phyloP scores from a whole-genome alignment of 2,888 invertebrate species.

The Malachius bipustulatus region DNA sequence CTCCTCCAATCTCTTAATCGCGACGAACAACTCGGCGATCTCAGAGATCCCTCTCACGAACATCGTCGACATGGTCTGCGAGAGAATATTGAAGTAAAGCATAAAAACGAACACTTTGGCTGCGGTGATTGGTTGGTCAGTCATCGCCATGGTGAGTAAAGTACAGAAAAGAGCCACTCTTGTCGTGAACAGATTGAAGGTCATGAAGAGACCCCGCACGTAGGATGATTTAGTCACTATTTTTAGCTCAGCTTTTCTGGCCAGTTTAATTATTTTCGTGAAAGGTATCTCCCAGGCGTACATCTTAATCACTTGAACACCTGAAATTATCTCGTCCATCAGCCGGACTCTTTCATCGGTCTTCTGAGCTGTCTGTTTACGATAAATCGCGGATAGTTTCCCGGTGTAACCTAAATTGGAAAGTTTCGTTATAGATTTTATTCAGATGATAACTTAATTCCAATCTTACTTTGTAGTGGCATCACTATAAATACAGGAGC shows the following conservation, averaged over 20 bases:
- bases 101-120: slow-evolving; percentile 49
- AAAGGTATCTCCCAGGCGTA: slow-evolving; percentile 67
- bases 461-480: slow-evolving; percentile 63
- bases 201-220: slow-evolving; percentile 55
- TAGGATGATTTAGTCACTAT: slow-evolving; percentile 51
- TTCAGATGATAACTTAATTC: too few relatives aligned
- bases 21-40: slow-evolving; percentile 37
- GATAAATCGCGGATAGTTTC: slow-evolving; percentile 49
- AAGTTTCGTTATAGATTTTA: too few relatives aligned
- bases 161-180: slow-evolving; percentile 67
- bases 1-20: slow-evolving; percentile 35
- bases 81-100: slow-evolving; percentile 42
- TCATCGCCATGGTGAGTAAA: slow-evolving; percentile 54
- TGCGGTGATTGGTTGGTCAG: slow-evolving; percentile 55
- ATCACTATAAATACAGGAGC: slow-evolving; percentile 64
- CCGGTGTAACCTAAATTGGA: slow-evolving; percentile 52
- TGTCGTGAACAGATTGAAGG: slow-evolving; percentile 70
- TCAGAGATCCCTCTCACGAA: slow-evolving; percentile 41
- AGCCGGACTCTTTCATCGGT: slow-evolving; percentile 84
- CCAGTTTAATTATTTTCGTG: slow-evolving; percentile 45
- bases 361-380: slow-evolving; percentile 68
- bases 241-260: slow-evolving; percentile 44
- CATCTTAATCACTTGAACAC: slow-evolving; percentile 79
- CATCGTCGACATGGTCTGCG: slow-evolving; percentile 46
- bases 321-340: slow-evolving; percentile 90